A percentile compares a stretch with the other conserved stretches of the same genome.
Evolutionary conservation across 2,888 invertebrate genomes (phyloP).

Genomic region (Volucella zonaria): DNA sequence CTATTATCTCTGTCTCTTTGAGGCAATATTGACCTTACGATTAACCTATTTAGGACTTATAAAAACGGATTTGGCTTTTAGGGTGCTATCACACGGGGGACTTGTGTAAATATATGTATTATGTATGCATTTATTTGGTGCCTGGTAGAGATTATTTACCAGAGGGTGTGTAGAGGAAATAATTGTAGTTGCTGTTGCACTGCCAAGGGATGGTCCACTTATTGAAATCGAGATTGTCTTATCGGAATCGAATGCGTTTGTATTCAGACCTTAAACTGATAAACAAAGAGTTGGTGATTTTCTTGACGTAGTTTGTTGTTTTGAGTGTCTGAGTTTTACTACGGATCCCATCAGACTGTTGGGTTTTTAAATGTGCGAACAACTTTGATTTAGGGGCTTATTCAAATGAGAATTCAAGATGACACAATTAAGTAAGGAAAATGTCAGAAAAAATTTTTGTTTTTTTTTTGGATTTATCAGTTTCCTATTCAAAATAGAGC

Average conservation of each 20-base stretch:
- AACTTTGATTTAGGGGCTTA: not conserved
- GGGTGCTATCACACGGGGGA: constrained; percentile 26
- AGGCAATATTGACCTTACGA: constrained; percentile 50
- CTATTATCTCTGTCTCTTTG: constrained; percentile 40
- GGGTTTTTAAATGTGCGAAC: constrained; percentile 1
- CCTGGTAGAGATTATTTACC: too few species aligned
- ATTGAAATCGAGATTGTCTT: constrained; percentile 30
- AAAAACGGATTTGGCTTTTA: constrained; percentile 38
- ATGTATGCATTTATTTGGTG: not conserved
- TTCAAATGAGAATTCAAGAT: not conserved
- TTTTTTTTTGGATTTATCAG: too few species aligned
- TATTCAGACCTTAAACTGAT: constrained; percentile 11
- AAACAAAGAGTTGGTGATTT: constrained; percentile 10
- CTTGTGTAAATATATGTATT: not conserved
- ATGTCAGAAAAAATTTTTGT: too few species aligned
- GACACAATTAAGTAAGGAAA: too few species aligned
- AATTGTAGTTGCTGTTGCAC: not conserved
- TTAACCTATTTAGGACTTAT: constrained; percentile 50
- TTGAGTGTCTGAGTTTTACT: not conserved
- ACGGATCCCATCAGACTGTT: not conserved
- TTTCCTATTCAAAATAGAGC: too few species aligned
- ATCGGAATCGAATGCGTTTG: constrained; percentile 5
- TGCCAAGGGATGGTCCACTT: not conserved
- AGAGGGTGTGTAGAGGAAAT: not conserved
- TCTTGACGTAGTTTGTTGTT: constrained; percentile 24